Conservation (phyloP, 2,888 invertebrate species). For the Trissonchulus latispiculum region DNA sequence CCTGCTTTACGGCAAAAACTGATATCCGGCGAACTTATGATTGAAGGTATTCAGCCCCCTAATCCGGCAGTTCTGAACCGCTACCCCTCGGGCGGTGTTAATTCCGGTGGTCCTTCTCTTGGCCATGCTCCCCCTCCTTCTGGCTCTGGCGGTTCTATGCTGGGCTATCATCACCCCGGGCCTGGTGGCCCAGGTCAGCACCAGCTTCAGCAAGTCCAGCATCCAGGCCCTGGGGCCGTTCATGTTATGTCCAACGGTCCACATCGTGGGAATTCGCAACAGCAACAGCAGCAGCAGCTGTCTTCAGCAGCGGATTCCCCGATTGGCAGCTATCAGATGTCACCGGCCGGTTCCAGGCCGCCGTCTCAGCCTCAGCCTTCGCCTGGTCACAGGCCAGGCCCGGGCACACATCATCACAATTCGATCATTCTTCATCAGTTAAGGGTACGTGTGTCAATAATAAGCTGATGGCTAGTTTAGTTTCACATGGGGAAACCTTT, state of each 20-base stretch:
- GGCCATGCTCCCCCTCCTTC: neutral
- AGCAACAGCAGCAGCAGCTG: neutral
- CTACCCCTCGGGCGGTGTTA: too few relatives aligned
- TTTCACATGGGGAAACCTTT: too few relatives aligned
- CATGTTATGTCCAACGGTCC: too few relatives aligned
- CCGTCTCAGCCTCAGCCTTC: neutral
- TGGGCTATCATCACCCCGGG: neutral
- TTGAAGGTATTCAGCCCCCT: conserved; percentile 88
- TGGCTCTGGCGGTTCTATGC: neutral
- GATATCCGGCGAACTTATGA: conserved; percentile 74
- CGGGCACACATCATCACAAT: neutral
- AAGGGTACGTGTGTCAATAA: too few relatives aligned
- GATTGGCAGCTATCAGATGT: too few relatives aligned
- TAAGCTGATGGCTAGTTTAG: too few relatives aligned
- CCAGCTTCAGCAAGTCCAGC: too few relatives aligned
- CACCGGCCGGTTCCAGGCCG: neutral
- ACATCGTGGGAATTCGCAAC: neutral
- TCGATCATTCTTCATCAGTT: neutral
- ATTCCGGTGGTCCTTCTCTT: too few relatives aligned
- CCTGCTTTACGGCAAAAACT: conserved; percentile 81
- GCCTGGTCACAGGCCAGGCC: too few relatives aligned
- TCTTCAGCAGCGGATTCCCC: too few relatives aligned
- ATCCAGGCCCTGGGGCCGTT: too few relatives aligned
- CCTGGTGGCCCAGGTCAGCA: too few relatives aligned
- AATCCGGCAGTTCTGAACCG: conserved; percentile 59